Conservation (phyloP, 37 sponge, comb jelly and placozoan genomes). For the Hormiphora californensis region DNA sequence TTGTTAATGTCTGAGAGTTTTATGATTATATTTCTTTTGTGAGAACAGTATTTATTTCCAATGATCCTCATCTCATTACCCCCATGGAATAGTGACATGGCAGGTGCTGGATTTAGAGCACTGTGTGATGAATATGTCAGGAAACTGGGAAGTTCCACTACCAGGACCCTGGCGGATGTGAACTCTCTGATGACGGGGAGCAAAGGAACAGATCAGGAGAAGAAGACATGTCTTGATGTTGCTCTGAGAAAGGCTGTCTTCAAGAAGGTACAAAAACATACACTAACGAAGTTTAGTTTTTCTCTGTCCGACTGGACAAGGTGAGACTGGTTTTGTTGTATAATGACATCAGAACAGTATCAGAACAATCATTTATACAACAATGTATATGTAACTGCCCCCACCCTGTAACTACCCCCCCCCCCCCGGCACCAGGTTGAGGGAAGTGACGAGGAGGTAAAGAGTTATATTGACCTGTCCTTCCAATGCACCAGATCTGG, state of each 20-base stretch:
- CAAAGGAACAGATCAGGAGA: slow-evolving; percentile 37
- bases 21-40: too few relatives aligned
- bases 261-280: slow-evolving; percentile 16
- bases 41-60: too few relatives aligned
- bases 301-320: too few relatives aligned
- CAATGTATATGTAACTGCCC: too few relatives aligned
- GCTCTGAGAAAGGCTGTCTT: slow-evolving; percentile 28
- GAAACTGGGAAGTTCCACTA: not conserved
- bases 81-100: too few relatives aligned
- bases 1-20: too few relatives aligned
- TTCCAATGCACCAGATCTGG: not conserved
- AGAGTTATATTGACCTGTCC: not conserved
- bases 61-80: too few relatives aligned
- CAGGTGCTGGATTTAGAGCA: not conserved
- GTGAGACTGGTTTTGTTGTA: too few relatives aligned
- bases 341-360: too few relatives aligned
- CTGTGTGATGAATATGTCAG: not conserved
- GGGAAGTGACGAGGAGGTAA: not conserved
- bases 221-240: slow-evolving; percentile 42
- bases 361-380: too few relatives aligned
- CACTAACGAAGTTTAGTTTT: too few relatives aligned
- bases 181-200: not conserved
- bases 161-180: not conserved
- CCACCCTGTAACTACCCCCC: too few relatives aligned
- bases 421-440: not conserved